These are phyloP conservation scores for Apis mellifera DNA, from an alignment of 1,140 invertebrate species.

Conservation along the genomic window Amel_HAv3.1 CM009939.2:6858501-6859000, in stretches of 20 bases:
- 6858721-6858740: conserved; percentile 57
- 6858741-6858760: conserved; percentile 72
- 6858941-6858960: background rate
- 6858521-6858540: conserved; percentile 66
- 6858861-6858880: conserved; percentile 30
- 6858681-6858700: conserved; percentile 43
- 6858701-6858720: conserved; percentile 44
- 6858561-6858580: conserved; percentile 48
- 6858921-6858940: background rate
- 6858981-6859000: conserved; percentile 19
- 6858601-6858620: conserved; percentile 9
- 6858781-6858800: conserved; percentile 70
- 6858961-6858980: background rate
- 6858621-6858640: conserved; percentile 48
- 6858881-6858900: background rate
- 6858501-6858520: conserved; percentile 65
- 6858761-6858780: conserved; percentile 73
- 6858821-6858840: conserved; percentile 51
- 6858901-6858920: too few species aligned
- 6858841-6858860: conserved; percentile 46
- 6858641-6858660: conserved; percentile 39
- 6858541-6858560: conserved; percentile 57
- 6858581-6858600: conserved; percentile 53
- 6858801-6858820: conserved; percentile 58
- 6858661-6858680: conserved; percentile 52